These are phyloP conservation scores for Cyclura pinguis DNA, from an alignment of 2,797 vertebrate genomes.

Conservation along the genomic window DNA sequence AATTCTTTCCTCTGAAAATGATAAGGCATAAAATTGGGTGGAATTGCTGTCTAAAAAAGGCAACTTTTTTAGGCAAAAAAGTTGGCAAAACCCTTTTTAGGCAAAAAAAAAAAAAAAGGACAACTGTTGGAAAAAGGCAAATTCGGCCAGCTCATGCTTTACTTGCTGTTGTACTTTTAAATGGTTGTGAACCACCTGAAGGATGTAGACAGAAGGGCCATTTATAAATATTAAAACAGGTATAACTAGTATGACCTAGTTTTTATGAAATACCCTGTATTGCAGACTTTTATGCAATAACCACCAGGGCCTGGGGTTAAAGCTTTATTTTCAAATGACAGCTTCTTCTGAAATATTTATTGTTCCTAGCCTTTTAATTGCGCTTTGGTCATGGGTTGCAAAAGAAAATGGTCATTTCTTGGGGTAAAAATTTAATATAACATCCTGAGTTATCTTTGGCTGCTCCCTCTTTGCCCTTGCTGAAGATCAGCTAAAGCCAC, in stretches of 20 bases:
- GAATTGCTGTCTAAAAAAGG: too few species aligned
- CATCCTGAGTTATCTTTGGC: conserved; percentile 5
- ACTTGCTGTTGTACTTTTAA: background rate
- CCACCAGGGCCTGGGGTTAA: background rate
- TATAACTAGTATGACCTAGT: background rate
- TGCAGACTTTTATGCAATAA: background rate
- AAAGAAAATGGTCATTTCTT: background rate
- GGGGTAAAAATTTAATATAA: background rate
- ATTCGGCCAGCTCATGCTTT: background rate
- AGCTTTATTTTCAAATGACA: background rate
- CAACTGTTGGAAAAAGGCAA: too few species aligned
- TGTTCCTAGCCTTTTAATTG: background rate
- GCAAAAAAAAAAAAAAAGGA: too few species aligned
- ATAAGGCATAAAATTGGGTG: too few species aligned
- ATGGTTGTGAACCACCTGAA: background rate
- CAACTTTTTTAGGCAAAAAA: too few species aligned
- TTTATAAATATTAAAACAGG: conserved; percentile 1
- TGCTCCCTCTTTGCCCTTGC: background rate
- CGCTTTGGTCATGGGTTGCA: conserved; percentile 7
- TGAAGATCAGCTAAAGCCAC: conserved; percentile 8
- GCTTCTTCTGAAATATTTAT: conserved; percentile 12
- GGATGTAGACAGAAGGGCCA: background rate
- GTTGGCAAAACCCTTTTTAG: too few species aligned
- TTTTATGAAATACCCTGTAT: background rate
- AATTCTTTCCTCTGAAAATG: background rate